Evolutionary conservation across 1,140 invertebrate genomes (phyloP), one percentile per base, ranked within the genome.

Genomic region (Dolichoris vasculosae): DNA sequence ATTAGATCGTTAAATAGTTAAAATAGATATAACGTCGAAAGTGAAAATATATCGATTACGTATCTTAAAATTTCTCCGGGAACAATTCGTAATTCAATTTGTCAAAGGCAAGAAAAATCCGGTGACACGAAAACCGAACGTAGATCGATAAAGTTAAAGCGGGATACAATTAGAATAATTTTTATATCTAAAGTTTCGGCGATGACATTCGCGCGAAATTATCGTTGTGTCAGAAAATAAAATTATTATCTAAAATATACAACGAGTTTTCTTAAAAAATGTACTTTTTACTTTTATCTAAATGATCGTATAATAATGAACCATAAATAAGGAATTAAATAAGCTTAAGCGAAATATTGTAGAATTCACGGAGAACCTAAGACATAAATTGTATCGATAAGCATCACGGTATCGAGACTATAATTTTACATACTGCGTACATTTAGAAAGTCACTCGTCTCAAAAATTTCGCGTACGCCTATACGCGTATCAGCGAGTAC

Each of bases 371-470:
- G 38, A 43, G 15, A 73, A 38, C 35, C 32, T 3, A 38, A 71
- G 69, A 43, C 69, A 73, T 73, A 73, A 73, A 43, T 43, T 38
- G 20, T n/a, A 73, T n/a, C 38, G 69, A 73, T 73, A 43, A 43
- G 20, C 38, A 73, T 73, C 69, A 13, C 4, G 38, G 20, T 73
- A 73, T 73, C 23, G 69, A n/a, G 6, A 9, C 69, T 73, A 43
- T 73, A 73, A 73, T 43, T 73, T 73, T 43, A 38, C 69, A 43
- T 43, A 73, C 67, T 20, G 40, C 35, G 38, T 43, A 43, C 69
- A 26, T 43, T 69, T 73, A 73, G 69, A 73, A 73, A 73, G 69
- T 43, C 67, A 38, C 67, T 38, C 40, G 67, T 40, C 67, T 69
- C n/a, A 8, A 15, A 32, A 8, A 69, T 69, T 69, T 69, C 15